Evolutionary conservation across 2,113 vertebrate genomes (phyloP).

Genomic region (Turnix velox): DNA sequence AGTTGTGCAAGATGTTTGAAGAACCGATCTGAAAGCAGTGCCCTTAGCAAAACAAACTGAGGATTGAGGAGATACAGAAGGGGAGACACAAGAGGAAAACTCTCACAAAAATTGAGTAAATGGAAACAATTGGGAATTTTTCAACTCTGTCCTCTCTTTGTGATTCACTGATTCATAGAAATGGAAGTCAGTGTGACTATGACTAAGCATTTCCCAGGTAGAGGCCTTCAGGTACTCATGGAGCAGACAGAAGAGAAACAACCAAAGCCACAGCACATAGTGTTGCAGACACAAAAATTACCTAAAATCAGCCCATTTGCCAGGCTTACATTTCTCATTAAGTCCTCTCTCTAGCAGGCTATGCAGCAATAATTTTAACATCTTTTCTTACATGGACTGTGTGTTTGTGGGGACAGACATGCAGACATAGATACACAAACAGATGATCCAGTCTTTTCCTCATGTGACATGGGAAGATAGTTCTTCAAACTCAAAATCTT

Average conservation of each 20-base stretch:
- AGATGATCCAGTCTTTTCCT: background rate
- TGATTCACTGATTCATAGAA: background rate
- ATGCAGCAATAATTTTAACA: background rate
- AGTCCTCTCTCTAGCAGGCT: background rate
- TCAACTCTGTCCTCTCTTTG: background rate
- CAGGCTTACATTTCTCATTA: background rate
- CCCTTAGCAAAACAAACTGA: background rate
- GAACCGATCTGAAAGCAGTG: background rate
- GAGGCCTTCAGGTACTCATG: background rate
- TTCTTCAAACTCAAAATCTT: background rate
- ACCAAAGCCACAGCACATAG: background rate
- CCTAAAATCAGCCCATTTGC: background rate
- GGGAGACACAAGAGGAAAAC: background rate
- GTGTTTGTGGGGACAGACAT: fast-evolving
- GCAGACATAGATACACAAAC: fast-evolving
- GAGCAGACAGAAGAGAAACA: background rate
- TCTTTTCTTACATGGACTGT: background rate
- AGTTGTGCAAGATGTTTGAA: background rate
- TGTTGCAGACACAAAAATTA: background rate
- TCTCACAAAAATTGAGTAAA: background rate
- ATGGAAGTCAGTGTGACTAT: background rate
- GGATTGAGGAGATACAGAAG: background rate
- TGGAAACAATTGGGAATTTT: background rate
- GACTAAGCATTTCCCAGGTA: background rate
- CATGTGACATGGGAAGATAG: background rate